A percentile compares a stretch with the other conserved stretches of the same genome.
Conservation (phyloP, 2,797 vertebrate species). For the Eleutherodactylus coqui region DNA sequence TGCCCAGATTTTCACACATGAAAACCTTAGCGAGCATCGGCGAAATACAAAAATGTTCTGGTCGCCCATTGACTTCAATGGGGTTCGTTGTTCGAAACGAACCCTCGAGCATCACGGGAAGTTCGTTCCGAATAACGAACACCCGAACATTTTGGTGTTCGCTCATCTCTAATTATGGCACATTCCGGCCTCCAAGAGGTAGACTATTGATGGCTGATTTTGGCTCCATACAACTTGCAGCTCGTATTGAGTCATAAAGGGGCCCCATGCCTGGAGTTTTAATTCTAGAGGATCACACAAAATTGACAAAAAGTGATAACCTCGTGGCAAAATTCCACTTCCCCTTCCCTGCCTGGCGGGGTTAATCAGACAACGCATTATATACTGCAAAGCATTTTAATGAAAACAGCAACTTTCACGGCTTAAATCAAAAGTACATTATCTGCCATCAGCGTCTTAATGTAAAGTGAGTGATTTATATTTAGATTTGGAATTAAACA, state of each 20-base stretch:
- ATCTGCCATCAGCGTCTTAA: conserved; percentile 14
- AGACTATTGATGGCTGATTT: too few relatives aligned
- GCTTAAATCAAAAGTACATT: conserved; percentile 27
- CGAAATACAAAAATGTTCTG: too few relatives aligned
- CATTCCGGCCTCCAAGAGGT: too few relatives aligned
- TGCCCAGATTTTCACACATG: too few relatives aligned
- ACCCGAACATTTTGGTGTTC: too few relatives aligned
- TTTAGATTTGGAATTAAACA: conserved; percentile 48
- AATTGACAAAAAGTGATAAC: background rate
- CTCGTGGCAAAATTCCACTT: background rate
- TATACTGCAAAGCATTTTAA: conserved; percentile 22
- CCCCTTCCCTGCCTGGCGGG: background rate
- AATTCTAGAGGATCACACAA: background rate
- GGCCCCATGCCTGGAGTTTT: background rate
- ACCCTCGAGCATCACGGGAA: too few relatives aligned
- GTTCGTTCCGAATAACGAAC: too few relatives aligned
- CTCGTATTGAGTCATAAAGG: background rate
- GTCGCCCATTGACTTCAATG: too few relatives aligned
- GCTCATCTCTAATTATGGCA: too few relatives aligned
- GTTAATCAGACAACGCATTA: background rate
- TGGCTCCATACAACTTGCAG: too few relatives aligned
- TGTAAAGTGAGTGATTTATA: conserved; percentile 36
- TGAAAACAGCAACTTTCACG: conserved; percentile 29
- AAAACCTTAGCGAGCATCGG: too few relatives aligned
- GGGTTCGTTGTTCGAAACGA: too few relatives aligned